These are phyloP conservation scores for Physocephala rufipes DNA, from an alignment of 2,888 invertebrate species.

Conservation along the genomic window DNA sequence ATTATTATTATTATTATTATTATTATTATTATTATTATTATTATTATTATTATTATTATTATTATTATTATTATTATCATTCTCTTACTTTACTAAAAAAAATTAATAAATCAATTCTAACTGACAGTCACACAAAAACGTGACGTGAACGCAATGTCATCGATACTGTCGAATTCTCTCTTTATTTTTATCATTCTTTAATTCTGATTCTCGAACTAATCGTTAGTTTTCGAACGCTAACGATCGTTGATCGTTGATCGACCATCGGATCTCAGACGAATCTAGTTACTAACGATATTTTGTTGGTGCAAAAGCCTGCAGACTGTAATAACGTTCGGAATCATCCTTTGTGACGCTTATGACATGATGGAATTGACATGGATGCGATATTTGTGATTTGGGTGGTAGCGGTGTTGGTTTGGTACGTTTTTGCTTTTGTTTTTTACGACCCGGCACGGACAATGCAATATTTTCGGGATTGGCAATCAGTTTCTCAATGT, in stretches of 20 bases:
- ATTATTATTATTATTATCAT: too few species aligned
- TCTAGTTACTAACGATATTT: slow-evolving; percentile 58
- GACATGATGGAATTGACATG: slow-evolving; percentile 86
- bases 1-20: too few species aligned
- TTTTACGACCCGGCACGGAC: slow-evolving; percentile 73
- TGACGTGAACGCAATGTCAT: too few species aligned
- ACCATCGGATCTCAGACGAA: background rate
- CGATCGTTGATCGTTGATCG: background rate
- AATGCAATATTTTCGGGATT: slow-evolving; percentile 82
- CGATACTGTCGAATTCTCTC: background rate
- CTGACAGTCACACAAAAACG: background rate
- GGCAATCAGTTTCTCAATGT: slow-evolving; percentile 75
- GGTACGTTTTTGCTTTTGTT: slow-evolving; percentile 69
- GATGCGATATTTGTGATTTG: slow-evolving; percentile 84
- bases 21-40: too few species aligned
- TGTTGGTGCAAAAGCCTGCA: slow-evolving; percentile 71
- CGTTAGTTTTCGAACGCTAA: background rate
- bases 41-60: too few species aligned
- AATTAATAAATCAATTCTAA: background rate
- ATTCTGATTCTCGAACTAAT: background rate
- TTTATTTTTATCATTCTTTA: background rate
- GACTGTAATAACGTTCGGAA: slow-evolving; percentile 73
- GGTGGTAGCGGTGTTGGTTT: slow-evolving; percentile 74
- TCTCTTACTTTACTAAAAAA: background rate
- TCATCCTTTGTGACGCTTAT: slow-evolving; percentile 79